phyloP scores from a whole-genome alignment of 1,140 invertebrate species.

The Gryllus bimaculatus region DNA sequence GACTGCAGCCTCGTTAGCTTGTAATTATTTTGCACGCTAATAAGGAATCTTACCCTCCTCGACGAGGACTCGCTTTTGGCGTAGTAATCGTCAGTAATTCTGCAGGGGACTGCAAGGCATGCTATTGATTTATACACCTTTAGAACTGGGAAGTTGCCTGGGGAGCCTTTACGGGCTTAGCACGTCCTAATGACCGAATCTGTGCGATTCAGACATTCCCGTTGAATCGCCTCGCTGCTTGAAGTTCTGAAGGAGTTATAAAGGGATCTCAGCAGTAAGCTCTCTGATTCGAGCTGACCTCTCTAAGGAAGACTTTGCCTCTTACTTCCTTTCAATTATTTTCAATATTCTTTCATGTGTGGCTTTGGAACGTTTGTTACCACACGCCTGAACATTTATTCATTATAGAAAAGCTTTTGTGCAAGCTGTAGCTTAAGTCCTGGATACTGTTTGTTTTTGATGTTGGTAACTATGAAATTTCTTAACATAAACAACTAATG shows the following conservation, averaged over 20 bases:
- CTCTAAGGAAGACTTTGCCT: not conserved
- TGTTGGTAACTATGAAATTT: too few relatives aligned
- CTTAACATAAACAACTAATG: too few relatives aligned
- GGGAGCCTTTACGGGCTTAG: not conserved
- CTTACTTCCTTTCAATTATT: not conserved
- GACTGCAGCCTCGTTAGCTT: not conserved
- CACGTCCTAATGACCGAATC: not conserved
- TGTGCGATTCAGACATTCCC: not conserved
- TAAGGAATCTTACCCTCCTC: not conserved
- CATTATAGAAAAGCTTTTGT: too few relatives aligned
- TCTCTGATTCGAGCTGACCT: not conserved
- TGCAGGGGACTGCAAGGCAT: not conserved
- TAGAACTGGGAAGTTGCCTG: not conserved
- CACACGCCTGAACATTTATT: too few relatives aligned
- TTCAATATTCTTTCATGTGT: too few relatives aligned
- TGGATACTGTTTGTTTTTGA: too few relatives aligned
- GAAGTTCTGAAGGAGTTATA: not conserved
- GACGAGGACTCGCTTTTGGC: not conserved
- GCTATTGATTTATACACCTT: slow-evolving; percentile 1
- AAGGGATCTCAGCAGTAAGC: not conserved
- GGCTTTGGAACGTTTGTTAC: too few relatives aligned
- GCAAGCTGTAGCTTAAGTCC: too few relatives aligned
- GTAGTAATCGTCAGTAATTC: not conserved
- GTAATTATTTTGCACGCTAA: not conserved
- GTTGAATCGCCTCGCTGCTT: not conserved